Evolutionary conservation across 2,888 invertebrate species (phyloP).

Genomic region (Phengaris alcon): DNA sequence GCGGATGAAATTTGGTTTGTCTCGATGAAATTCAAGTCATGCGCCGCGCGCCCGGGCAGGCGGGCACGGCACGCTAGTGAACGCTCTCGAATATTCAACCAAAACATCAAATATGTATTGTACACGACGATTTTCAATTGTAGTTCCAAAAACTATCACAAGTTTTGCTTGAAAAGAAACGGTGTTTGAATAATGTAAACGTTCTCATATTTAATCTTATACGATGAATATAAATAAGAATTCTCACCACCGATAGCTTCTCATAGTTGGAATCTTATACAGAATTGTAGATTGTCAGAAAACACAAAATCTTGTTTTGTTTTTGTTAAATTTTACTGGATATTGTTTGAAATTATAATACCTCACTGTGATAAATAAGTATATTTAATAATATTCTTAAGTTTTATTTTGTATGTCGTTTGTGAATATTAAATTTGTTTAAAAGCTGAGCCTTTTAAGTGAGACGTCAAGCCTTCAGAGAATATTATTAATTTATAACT

Average conservation of each 20-base stretch:
- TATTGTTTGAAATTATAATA: too few species aligned
- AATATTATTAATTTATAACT: slow-evolving; percentile 71
- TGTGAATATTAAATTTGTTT: background rate
- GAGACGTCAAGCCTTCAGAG: slow-evolving; percentile 33
- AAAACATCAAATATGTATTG: slow-evolving; percentile 22
- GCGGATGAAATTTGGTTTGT: slow-evolving; percentile 69
- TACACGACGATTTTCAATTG: slow-evolving; percentile 21
- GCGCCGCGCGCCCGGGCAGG: slow-evolving; percentile 50
- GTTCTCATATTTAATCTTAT: background rate
- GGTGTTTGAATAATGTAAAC: background rate
- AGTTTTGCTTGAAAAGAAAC: slow-evolving; percentile 11
- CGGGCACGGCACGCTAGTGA: slow-evolving; percentile 45
- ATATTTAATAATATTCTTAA: too few species aligned
- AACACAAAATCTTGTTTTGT: background rate
- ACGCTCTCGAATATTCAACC: slow-evolving; percentile 20
- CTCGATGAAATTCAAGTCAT: slow-evolving; percentile 71
- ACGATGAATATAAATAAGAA: background rate
- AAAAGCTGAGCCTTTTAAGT: background rate
- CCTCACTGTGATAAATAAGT: too few species aligned
- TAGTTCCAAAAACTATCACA: slow-evolving; percentile 4
- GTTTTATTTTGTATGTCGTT: background rate
- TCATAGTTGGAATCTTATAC: background rate
- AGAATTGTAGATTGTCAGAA: background rate
- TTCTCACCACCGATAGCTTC: background rate
- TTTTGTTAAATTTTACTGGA: too few species aligned